Base-by-base conservation (phyloP, 2,888 invertebrate genomes). In the Carterocephalus palaemon region DNA sequence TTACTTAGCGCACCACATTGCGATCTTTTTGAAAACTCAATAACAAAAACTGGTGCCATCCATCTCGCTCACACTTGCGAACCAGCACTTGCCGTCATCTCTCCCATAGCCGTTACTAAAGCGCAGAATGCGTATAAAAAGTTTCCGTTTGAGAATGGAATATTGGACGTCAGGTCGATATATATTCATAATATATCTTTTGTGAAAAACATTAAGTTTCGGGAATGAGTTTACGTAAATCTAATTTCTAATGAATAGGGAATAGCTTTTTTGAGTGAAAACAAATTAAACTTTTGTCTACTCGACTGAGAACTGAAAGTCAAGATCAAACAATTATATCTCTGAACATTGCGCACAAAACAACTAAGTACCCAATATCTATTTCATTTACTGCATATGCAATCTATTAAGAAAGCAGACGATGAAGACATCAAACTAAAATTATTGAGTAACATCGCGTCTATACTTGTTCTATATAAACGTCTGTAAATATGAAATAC, bases 81-180 rank as follows among this genome's bases (percentile, higher is more conserved):
- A 23, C n/a, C 13, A 29, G 7, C 31, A 36, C 15, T 40, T 40
- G 46, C 40, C 19, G 32, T 42, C 53, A 53, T 60, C 51, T 53
- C 59, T 47, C 42, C 61, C 52, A 42, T 56, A 57, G 70, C 74
- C 76, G 70, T 73, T 68, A 73, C 73, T 67, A 71, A 74, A 71
- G 50, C 54, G 54, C 50, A 71, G 76, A 78, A 78, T 78, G 75
- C 71, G 63, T 61, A 56, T 67, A 78, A 78, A 77, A 78, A 77
- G 67, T 59, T 54, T 33, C 69, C 63, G 70, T 73, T 68, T 62
- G 52, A 64, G 63, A 65, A 65, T 64, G 57, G 59, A 63, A 68
- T 55, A 62, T 60, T 53, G 48, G 58, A 57, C 57, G 56, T 52
- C 53, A 53, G 31, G 41, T 34, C 26, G 34, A 48, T 47, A 13